Evolutionary conservation across 2,113 vertebrate genomes (phyloP).

Genomic region (Oryzias curvinotus): DNA sequence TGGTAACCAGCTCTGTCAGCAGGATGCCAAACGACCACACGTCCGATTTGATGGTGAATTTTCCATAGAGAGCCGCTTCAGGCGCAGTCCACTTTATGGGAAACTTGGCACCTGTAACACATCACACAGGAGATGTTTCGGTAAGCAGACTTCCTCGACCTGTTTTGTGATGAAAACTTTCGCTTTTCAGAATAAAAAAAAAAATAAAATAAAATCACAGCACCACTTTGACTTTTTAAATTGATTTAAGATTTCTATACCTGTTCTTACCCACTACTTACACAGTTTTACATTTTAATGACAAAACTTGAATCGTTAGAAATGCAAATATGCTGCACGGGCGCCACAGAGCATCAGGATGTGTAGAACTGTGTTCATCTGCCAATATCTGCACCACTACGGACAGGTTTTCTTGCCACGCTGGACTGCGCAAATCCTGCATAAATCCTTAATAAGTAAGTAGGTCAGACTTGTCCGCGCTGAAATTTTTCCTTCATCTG

Average conservation of each 20-base stretch:
- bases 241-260: too few species aligned
- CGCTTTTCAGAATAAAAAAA: too few species aligned
- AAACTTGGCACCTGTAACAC: slow-evolving; percentile 90
- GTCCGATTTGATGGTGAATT: slow-evolving; percentile 99
- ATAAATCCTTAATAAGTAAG: slow-evolving; percentile 23
- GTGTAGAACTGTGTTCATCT: too few species aligned
- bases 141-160: background rate
- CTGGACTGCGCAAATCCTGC: background rate
- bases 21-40: slow-evolving; percentile 99
- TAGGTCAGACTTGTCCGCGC: slow-evolving; percentile 32
- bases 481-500: slow-evolving; percentile 20
- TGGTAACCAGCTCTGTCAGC: slow-evolving; percentile 97
- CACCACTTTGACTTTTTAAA: too few species aligned
- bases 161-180: background rate
- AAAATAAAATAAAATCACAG: too few species aligned
- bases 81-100: slow-evolving; percentile 99
- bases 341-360: background rate
- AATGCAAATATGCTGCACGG: background rate
- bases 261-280: too few species aligned
- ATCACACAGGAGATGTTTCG: slow-evolving; percentile 7
- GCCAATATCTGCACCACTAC: too few species aligned
- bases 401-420: background rate
- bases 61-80: slow-evolving; percentile 93
- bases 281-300: too few species aligned
- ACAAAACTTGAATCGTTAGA: too few species aligned